Percentiles rank a stretch among this genome's conserved stretches.
These are phyloP conservation scores for Apodemia hepburni DNA, from an alignment of 2,888 invertebrate genomes.

Conservation along the genomic window DNA sequence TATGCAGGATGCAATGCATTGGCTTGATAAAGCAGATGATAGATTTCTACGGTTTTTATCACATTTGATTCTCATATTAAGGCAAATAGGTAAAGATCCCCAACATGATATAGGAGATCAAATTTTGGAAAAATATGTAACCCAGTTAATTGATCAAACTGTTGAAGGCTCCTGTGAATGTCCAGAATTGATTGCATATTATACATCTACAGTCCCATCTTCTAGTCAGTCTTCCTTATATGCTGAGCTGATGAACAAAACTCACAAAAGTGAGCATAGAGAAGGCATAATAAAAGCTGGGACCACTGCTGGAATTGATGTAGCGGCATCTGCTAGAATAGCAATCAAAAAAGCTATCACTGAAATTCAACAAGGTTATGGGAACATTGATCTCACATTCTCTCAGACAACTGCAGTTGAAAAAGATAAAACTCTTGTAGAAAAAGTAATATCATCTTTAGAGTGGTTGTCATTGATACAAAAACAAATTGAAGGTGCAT, in stretches of 20 bases:
- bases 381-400: constrained; percentile 76
- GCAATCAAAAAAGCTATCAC: constrained; percentile 88
- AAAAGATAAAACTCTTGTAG: constrained; percentile 64
- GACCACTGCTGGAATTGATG: constrained; percentile 87
- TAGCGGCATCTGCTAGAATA: constrained; percentile 90
- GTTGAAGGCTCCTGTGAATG: constrained; percentile 80
- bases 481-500: constrained; percentile 88
- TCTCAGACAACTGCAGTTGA: constrained; percentile 83
- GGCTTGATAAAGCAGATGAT: constrained; percentile 79
- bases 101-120: constrained; percentile 86
- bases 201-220: constrained; percentile 88
- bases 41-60: constrained; percentile 89
- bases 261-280: constrained; percentile 83
- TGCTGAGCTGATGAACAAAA: constrained; percentile 84
- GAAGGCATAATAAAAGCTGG: constrained; percentile 85
- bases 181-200: constrained; percentile 90
- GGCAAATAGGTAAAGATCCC: constrained; percentile 87
- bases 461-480: constrained; percentile 93
- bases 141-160: constrained; percentile 82
- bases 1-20: constrained; percentile 84
- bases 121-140: constrained; percentile 87
- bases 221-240: constrained; percentile 77
- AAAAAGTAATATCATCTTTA: constrained; percentile 78
- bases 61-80: constrained; percentile 91
- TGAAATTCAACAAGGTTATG: constrained; percentile 68